phyloP scores from a whole-genome alignment of 2,797 vertebrate species.

The Falco novaeseelandiae region DNA sequence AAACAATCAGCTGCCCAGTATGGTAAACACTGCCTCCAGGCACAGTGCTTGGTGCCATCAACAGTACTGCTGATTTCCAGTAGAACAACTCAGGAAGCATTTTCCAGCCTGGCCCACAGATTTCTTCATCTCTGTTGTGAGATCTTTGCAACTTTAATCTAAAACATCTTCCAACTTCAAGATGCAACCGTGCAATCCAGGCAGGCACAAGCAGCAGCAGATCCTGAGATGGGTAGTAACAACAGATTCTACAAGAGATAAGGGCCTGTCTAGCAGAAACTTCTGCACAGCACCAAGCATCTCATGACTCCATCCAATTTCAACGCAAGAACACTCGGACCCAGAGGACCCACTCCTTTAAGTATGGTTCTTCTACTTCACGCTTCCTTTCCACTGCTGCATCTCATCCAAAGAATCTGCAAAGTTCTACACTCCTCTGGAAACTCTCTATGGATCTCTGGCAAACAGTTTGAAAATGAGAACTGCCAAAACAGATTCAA shows the following conservation, averaged over 20 bases:
- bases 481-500: background rate
- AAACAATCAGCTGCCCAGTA: background rate
- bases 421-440: background rate
- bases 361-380: background rate
- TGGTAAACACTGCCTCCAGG: background rate
- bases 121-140: background rate
- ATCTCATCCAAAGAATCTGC: background rate
- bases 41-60: background rate
- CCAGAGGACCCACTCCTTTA: background rate
- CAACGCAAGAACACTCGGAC: background rate
- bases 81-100: background rate
- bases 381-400: background rate
- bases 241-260: background rate
- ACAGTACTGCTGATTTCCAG: background rate
- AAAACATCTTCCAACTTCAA: background rate
- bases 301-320: background rate
- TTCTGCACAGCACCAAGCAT: fast-evolving
- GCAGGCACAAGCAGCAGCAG: background rate
- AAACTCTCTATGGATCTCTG: background rate
- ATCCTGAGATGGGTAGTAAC: background rate
- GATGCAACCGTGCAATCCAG: background rate
- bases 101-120: background rate
- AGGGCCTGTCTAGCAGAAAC: background rate
- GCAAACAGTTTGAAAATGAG: background rate
- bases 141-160: background rate